Percentiles rank a stretch among this genome's conserved stretches.
Conservation (phyloP, 2,797 vertebrate genomes). For the Lutjanus argentimaculatus region DNA sequence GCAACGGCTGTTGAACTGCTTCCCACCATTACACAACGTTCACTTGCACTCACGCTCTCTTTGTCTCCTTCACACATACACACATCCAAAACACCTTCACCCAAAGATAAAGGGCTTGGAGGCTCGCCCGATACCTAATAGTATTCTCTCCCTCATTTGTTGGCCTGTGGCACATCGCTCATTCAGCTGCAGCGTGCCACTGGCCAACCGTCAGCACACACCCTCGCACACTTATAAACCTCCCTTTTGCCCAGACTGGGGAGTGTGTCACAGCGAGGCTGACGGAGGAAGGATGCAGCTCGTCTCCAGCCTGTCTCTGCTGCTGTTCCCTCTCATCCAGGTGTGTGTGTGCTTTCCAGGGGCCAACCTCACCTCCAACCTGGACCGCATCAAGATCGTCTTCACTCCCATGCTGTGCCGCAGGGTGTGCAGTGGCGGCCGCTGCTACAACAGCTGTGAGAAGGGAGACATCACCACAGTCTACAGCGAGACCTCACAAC, state of each 20-base stretch:
- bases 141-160: conserved; percentile 72
- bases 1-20: conserved; percentile 82
- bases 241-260: conserved; percentile 71
- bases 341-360: conserved; percentile 87
- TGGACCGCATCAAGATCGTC: conserved; percentile 96
- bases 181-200: conserved; percentile 75
- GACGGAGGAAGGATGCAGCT: conserved; percentile 82
- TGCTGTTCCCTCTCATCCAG: conserved; percentile 78
- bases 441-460: conserved; percentile 93
- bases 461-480: conserved; percentile 94
- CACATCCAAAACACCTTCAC: conserved; percentile 80
- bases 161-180: conserved; percentile 81
- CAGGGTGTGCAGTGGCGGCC: conserved; percentile 89
- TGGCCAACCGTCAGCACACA: conserved; percentile 80
- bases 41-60: conserved; percentile 75
- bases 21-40: conserved; percentile 84
- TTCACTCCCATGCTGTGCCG: conserved; percentile 96
- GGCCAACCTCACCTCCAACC: conserved; percentile 92
- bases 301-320: conserved; percentile 64
- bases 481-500: conserved; percentile 91
- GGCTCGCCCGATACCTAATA: conserved; percentile 71
- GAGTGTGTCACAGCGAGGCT: conserved; percentile 75
- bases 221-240: conserved; percentile 83
- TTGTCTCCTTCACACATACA: conserved; percentile 74
- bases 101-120: conserved; percentile 83